Evolutionary conservation across 1,140 invertebrate species (phyloP), one percentile per base, ranked within the genome.

Genomic region (Leptestheria dahalacensis): DNA sequence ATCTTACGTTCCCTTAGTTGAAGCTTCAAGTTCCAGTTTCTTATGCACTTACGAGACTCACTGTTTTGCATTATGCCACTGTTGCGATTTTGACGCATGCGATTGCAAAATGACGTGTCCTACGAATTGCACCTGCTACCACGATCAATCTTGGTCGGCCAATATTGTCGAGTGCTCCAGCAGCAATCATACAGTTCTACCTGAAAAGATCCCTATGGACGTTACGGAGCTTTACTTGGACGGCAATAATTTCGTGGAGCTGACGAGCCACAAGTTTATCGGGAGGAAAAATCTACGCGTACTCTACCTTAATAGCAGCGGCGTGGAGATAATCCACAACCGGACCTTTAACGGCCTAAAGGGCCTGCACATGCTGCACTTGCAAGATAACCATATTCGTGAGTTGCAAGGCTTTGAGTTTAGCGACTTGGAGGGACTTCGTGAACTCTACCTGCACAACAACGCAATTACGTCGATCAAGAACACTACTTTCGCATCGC

Each of bases 101-200:
- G 89, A 92, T 75, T 93, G 89, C 74, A 87, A 92, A 78, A 92
- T 92, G 89, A 91, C 86, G 53, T 95, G 91, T 70, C 91, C 91
- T 15, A 83, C 81, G 48, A 91, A 93, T 71, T 95, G 91, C 73
- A 89, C 86, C 18, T 94, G 91, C 68, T 94, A 91, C 76, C 88
- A 93, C 70, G 90, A 94, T 72, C 88, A 92, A 69, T 85, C 86
- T 41, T 95, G 91, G 91, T 85, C 86, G 15, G 85, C 86, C 12
- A 94, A 95, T 71, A 87, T 95, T 57, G 90, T 93, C 15, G 89
- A 93, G 70, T 94, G 90, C 73, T 88, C 87, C 0, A 81, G 80
- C 41, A 81, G 81, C 41, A 82, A 81, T 57, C 88, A 88, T 73
- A 79, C 79, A 0, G 77, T 83, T 70, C 85, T 92, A 73, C 90